Evolutionary conservation across 2,797 vertebrate species (phyloP).

Genomic region (Melanotaenia nigrans): DNA sequence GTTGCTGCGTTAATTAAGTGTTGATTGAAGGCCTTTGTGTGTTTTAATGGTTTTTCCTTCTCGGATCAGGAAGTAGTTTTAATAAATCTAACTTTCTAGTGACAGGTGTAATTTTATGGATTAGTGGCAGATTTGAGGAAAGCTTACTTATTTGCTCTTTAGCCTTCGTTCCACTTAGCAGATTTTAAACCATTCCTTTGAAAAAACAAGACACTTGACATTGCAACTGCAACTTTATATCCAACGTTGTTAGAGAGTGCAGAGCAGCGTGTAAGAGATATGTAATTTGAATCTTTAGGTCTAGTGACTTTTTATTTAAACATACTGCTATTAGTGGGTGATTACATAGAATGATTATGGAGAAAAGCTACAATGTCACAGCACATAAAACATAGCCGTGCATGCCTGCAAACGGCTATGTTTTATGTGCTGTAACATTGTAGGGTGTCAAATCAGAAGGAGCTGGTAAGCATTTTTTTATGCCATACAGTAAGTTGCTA

Average conservation of each 20-base stretch:
- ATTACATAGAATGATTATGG: constrained; percentile 42
- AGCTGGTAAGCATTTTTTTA: constrained; percentile 32
- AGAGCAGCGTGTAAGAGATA: constrained; percentile 35
- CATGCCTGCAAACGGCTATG: not conserved
- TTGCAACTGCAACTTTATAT: constrained; percentile 57
- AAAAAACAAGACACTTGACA: constrained; percentile 60
- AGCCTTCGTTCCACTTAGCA: constrained; percentile 62
- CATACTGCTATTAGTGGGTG: constrained; percentile 49
- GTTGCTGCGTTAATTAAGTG: constrained; percentile 84
- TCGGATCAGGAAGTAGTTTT: constrained; percentile 82
- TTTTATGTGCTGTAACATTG: no score
- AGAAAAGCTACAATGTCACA: constrained; percentile 24
- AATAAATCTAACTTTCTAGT: constrained; percentile 86
- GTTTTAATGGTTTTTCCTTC: constrained; percentile 78
- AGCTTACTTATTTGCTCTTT: constrained; percentile 69
- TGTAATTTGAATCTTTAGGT: constrained; percentile 56
- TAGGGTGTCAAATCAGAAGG: constrained; percentile 29
- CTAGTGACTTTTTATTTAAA: constrained; percentile 45
- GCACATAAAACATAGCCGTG: constrained; percentile 29
- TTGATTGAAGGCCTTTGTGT: constrained; percentile 78
- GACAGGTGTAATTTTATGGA: constrained; percentile 90
- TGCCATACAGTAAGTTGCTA: constrained; percentile 4
- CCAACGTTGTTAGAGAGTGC: constrained; percentile 44
- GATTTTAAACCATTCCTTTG: constrained; percentile 45
- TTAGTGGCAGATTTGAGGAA: constrained; percentile 75